A percentile compares a stretch with the other conserved stretches of the same genome.
These are phyloP conservation scores for Callinectes sapidus DNA, from an alignment of 2,888 invertebrate genomes.

Conservation along the genomic window DNA sequence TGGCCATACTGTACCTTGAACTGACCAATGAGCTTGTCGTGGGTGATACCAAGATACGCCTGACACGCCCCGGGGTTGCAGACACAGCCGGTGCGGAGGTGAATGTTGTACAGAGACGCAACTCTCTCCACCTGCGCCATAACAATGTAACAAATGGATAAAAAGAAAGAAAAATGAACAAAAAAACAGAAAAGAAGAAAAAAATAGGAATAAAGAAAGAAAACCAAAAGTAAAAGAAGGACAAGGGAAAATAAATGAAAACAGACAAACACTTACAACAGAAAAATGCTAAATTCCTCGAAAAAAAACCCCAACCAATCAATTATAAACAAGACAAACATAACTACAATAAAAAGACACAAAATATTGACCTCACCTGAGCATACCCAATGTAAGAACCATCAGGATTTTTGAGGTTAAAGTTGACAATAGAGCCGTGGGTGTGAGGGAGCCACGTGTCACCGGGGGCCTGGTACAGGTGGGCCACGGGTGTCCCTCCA, in stretches of 20 bases:
- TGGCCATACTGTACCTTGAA: constrained; percentile 79
- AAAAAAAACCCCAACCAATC: constrained; percentile 36
- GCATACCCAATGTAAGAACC: constrained; percentile 90
- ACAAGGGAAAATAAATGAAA: background rate
- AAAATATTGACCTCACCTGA: constrained; percentile 80
- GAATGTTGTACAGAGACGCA: constrained; percentile 89
- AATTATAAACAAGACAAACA: background rate
- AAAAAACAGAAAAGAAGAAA: no score
- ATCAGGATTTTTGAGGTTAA: constrained; percentile 87
- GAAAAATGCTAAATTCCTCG: no score
- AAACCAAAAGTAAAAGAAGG: no score
- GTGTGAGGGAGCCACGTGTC: constrained; percentile 80
- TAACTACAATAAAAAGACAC: background rate
- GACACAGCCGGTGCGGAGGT: constrained; percentile 94
- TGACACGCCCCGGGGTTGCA: constrained; percentile 98
- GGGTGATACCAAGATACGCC: constrained; percentile 83
- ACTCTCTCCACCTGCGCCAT: constrained; percentile 91
- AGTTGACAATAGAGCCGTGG: constrained; percentile 92
- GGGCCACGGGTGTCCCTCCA: constrained; percentile 83
- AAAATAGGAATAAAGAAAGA: no score
- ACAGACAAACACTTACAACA: constrained; percentile 39
- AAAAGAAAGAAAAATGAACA: no score
- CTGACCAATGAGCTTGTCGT: constrained; percentile 84
- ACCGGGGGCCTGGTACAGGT: constrained; percentile 83
- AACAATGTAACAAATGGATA: constrained; percentile 72